Evolutionary conservation across 30 jellyfish, hydroid and myxozoan species (phyloP).

Genomic region (Catostylus mosaicus): DNA sequence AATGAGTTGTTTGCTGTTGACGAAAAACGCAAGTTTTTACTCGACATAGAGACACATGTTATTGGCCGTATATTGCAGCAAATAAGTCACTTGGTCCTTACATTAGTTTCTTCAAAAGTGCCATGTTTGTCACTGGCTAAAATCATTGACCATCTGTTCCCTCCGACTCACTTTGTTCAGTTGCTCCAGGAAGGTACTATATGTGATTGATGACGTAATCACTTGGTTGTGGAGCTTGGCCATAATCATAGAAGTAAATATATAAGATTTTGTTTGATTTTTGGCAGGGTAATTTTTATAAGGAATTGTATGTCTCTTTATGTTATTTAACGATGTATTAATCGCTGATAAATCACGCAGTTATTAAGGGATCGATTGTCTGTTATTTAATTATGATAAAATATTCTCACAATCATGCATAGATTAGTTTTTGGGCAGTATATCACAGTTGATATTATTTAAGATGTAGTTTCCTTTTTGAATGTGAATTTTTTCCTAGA

Average conservation of each 20-base stretch:
- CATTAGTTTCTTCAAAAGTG: too few relatives aligned
- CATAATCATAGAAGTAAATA: neutral
- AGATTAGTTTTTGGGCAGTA: conserved; percentile 57
- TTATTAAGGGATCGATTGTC: conserved; percentile 53
- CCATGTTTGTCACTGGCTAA: too few relatives aligned
- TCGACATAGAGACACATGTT: too few relatives aligned
- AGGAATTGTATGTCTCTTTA: conserved; percentile 62
- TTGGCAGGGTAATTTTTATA: conserved; percentile 66
- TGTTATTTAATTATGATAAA: conserved; percentile 61
- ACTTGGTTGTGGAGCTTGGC: neutral
- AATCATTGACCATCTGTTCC: too few relatives aligned
- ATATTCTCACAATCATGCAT: conserved; percentile 40
- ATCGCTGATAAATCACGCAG: conserved; percentile 68
- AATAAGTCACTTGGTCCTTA: too few relatives aligned
- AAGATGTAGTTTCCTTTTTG: conserved; percentile 48
- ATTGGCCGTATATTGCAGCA: too few relatives aligned
- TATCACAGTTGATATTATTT: conserved; percentile 68
- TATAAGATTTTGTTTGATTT: conserved; percentile 24
- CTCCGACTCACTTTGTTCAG: too few relatives aligned
- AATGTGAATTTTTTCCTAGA: conserved; percentile 53
- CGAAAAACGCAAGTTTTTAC: too few relatives aligned
- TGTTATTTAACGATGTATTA: conserved; percentile 66
- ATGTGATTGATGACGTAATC: neutral
- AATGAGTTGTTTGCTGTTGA: too few relatives aligned
- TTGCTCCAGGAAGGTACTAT: too few relatives aligned